Evolutionary conservation across 1,140 invertebrate genomes (phyloP).

Genomic region (Lysiphlebus fabarum): DNA sequence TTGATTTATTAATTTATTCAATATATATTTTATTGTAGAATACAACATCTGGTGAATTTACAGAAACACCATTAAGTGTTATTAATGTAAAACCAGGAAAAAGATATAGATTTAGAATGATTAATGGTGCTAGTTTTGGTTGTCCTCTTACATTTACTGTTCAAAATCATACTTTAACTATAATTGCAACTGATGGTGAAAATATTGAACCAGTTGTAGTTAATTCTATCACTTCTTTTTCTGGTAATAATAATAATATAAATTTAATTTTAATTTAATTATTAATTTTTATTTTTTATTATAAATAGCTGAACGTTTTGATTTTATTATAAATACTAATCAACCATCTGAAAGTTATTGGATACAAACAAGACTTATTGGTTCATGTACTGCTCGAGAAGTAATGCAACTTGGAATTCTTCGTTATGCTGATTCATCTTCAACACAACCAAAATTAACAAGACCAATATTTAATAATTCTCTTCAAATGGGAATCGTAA

Average conservation of each 20-base stretch:
- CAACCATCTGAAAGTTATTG: constrained; percentile 48
- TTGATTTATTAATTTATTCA: too few species aligned
- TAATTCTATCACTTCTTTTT: constrained; percentile 19
- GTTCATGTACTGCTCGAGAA: constrained; percentile 45
- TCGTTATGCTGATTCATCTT: constrained; percentile 36
- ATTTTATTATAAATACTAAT: constrained; percentile 52
- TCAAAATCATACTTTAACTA: constrained; percentile 54
- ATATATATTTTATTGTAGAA: too few species aligned
- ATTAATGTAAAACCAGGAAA: constrained; percentile 36
- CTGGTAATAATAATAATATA: constrained; percentile 17
- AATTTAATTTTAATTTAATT: too few species aligned
- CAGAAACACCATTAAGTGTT: constrained; percentile 28
- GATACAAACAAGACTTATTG: constrained; percentile 48
- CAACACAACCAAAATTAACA: neutral
- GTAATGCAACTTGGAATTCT: constrained; percentile 54
- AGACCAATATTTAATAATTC: neutral
- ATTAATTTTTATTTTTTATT: too few species aligned
- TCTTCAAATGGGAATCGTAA: constrained; percentile 15
- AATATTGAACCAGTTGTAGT: constrained; percentile 10
- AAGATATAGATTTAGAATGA: constrained; percentile 56
- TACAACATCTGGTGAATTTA: constrained; percentile 5
- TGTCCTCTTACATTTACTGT: constrained; percentile 56
- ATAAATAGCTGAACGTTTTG: constrained; percentile 55
- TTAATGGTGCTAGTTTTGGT: constrained; percentile 53
- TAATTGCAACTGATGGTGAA: constrained; percentile 56